Conservation (phyloP, 2,797 vertebrate genomes). For the Phrynocephalus forsythii region DNA sequence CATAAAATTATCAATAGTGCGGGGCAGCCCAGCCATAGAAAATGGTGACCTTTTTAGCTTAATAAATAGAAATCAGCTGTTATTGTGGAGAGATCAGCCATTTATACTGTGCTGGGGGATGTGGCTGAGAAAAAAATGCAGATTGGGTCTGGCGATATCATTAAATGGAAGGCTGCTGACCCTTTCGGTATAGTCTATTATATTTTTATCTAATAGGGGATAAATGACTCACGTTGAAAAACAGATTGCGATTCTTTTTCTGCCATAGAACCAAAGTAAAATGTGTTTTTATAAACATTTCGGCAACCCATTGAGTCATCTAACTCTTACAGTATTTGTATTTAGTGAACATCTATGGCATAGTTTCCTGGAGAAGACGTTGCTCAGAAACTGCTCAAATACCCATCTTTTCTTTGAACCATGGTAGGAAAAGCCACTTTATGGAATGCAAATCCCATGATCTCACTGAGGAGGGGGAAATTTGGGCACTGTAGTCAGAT, state of each 20-base stretch:
- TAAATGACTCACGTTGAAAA: constrained; percentile 83
- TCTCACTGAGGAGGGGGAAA: not conserved
- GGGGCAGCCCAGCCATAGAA: constrained; percentile 93
- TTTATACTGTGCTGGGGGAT: constrained; percentile 83
- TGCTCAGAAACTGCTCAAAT: too few species aligned
- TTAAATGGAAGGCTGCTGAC: constrained; percentile 85
- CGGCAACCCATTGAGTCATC: constrained; percentile 42
- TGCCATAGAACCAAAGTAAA: constrained; percentile 8
- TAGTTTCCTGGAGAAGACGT: too few species aligned
- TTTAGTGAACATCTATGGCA: constrained; percentile 4
- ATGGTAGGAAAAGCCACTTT: too few species aligned
- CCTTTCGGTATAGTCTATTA: constrained; percentile 82
- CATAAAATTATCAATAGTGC: constrained; percentile 99
- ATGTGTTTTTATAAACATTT: constrained; percentile 58
- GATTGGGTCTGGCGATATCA: constrained; percentile 83
- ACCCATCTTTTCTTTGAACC: too few species aligned
- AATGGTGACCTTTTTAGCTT: constrained; percentile 98
- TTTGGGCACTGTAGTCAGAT: not conserved
- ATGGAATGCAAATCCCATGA: too few species aligned
- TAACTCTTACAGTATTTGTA: constrained; percentile 2
- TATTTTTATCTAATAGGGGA: constrained; percentile 86
- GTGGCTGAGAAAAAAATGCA: constrained; percentile 78
- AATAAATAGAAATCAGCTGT: constrained; percentile 94
- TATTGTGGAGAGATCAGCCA: constrained; percentile 87
- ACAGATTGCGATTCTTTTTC: constrained; percentile 71